A percentile compares a stretch with the other conserved stretches of the same genome.
Evolutionary conservation across 2,113 vertebrate genomes (phyloP).

Genomic region (Alectura lathami): DNA sequence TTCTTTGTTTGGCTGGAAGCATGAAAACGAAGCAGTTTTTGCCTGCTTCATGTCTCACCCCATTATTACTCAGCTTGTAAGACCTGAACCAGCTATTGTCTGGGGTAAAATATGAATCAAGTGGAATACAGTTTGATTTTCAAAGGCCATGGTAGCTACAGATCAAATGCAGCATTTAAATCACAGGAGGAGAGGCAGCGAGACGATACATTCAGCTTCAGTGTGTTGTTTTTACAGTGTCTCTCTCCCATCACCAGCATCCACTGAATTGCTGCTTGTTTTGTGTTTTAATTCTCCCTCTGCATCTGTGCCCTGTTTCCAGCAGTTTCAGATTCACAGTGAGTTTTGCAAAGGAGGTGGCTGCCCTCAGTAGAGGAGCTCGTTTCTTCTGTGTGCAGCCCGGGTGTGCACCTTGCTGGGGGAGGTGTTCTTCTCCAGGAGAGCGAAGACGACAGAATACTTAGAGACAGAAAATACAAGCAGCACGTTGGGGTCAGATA

Average conservation of each 20-base stretch:
- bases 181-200: background rate
- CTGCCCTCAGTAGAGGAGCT: background rate
- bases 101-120: background rate
- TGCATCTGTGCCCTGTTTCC: background rate
- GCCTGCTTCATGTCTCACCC: constrained; percentile 18
- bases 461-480: background rate
- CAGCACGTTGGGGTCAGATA: background rate
- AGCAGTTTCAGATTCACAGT: background rate
- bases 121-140: constrained; percentile 35
- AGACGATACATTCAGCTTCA: background rate
- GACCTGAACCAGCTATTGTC: constrained; percentile 26
- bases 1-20: constrained; percentile 44
- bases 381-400: background rate
- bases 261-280: background rate
- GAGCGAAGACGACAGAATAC: background rate
- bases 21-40: background rate
- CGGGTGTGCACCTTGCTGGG: background rate
- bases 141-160: background rate
- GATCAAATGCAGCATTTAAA: constrained; percentile 13
- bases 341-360: background rate
- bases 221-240: background rate
- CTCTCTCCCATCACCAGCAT: background rate
- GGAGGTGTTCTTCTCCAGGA: background rate
- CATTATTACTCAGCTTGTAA: background rate
- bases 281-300: constrained; percentile 1